These are phyloP conservation scores for Caerostris extrusa DNA, from an alignment of 1,140 invertebrate genomes.

Conservation along the genomic window DNA sequence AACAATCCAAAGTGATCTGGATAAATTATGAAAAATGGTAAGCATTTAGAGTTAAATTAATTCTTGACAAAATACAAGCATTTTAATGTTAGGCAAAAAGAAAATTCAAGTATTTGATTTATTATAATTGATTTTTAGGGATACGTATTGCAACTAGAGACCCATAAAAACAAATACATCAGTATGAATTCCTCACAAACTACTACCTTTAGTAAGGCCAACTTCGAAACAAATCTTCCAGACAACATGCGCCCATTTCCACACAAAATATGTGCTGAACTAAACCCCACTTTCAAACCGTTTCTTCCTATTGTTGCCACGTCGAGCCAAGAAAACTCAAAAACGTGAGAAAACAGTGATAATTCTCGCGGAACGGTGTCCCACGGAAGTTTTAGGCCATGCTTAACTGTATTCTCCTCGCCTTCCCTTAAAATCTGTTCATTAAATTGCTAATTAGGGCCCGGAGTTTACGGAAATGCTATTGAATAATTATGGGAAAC, in stretches of 20 bases:
- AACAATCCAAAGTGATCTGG: too few species aligned
- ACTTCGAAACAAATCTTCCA: background rate
- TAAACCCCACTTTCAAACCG: background rate
- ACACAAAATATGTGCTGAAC: background rate
- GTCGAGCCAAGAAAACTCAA: background rate
- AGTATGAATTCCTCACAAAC: too few species aligned
- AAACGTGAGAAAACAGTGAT: conserved; percentile 28
- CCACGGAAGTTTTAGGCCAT: conserved; percentile 19
- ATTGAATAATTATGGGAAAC: conserved; percentile 56
- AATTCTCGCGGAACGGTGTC: background rate
- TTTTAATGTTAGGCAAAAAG: too few species aligned
- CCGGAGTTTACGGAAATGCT: conserved; percentile 37
- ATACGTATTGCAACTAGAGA: too few species aligned
- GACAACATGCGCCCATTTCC: background rate
- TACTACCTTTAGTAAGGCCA: too few species aligned
- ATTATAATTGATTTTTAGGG: too few species aligned
- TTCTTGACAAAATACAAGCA: too few species aligned
- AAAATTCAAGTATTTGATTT: too few species aligned
- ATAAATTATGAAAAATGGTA: too few species aligned
- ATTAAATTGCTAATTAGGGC: conserved; percentile 74
- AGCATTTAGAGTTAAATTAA: too few species aligned
- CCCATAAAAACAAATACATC: too few species aligned
- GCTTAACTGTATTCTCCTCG: background rate
- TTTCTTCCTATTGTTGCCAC: background rate
- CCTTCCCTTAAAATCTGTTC: conserved; percentile 65